Conservation (phyloP, 2,797 vertebrate genomes). For the Spinus pinus region DNA sequence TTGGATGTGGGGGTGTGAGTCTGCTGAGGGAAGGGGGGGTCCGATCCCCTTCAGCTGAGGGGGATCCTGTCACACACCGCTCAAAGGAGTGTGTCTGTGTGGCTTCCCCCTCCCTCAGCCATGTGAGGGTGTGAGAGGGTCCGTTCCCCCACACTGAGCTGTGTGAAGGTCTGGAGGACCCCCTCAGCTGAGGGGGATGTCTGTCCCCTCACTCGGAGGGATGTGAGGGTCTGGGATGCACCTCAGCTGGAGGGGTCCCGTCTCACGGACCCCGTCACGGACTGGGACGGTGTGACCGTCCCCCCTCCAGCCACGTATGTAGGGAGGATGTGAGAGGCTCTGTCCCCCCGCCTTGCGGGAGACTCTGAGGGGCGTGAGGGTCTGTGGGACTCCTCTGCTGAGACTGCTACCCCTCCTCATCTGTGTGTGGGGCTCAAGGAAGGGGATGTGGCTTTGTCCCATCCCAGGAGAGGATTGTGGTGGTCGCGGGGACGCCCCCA, state of each 20-base stretch:
- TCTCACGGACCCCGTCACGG: background rate
- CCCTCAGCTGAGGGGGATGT: background rate
- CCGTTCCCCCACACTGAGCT: background rate
- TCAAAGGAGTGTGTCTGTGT: background rate
- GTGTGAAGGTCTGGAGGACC: background rate
- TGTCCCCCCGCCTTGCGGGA: background rate
- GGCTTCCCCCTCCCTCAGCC: background rate
- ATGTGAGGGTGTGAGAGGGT: background rate
- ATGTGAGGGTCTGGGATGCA: background rate
- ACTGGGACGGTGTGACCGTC: background rate
- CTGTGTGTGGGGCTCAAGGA: background rate
- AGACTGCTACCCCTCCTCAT: background rate
- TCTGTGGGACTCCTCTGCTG: background rate
- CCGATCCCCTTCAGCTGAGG: too few species aligned
- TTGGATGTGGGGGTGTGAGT: background rate
- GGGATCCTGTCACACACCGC: background rate
- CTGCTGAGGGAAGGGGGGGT: background rate
- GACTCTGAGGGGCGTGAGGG: background rate
- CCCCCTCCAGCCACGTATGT: background rate
- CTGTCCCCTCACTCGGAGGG: background rate
- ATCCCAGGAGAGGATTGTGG: background rate
- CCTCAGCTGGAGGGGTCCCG: background rate
- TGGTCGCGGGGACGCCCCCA: background rate
- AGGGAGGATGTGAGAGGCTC: background rate
- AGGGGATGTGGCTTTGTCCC: background rate